phyloP scores from a whole-genome alignment of 2,113 vertebrate species.

The Apistogramma diplotaenia region DNA sequence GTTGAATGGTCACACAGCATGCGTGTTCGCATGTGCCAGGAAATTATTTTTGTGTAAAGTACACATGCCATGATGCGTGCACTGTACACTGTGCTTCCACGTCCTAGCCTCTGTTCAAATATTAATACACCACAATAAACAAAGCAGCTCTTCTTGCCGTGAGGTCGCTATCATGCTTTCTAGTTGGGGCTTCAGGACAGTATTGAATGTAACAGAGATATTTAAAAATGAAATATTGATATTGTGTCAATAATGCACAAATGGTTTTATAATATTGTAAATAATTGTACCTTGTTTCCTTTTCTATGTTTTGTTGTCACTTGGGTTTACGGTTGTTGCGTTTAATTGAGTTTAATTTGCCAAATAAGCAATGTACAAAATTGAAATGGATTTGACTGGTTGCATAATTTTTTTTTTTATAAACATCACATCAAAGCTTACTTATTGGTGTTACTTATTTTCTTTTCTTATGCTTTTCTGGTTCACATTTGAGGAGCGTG shows the following conservation, averaged over 20 bases:
- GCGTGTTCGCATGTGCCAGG: neutral
- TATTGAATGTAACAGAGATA: neutral
- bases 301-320: neutral
- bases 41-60: neutral
- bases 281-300: neutral
- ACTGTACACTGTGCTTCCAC: neutral
- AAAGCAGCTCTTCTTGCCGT: neutral
- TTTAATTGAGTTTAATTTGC: neutral
- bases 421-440: neutral
- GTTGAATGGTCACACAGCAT: neutral
- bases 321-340: neutral
- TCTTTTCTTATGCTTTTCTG: too few species aligned
- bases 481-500: neutral
- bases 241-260: neutral
- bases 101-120: neutral
- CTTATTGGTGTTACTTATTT: too few species aligned
- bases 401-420: too few species aligned
- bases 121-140: neutral
- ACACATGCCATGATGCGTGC: neutral
- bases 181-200: neutral
- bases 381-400: neutral
- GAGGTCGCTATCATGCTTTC: neutral
- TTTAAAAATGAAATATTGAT: rapidly evolving
- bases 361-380: neutral
- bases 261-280: neutral